phyloP scores from a whole-genome alignment of 2,797 vertebrate species.

The Anableps anableps region DNA sequence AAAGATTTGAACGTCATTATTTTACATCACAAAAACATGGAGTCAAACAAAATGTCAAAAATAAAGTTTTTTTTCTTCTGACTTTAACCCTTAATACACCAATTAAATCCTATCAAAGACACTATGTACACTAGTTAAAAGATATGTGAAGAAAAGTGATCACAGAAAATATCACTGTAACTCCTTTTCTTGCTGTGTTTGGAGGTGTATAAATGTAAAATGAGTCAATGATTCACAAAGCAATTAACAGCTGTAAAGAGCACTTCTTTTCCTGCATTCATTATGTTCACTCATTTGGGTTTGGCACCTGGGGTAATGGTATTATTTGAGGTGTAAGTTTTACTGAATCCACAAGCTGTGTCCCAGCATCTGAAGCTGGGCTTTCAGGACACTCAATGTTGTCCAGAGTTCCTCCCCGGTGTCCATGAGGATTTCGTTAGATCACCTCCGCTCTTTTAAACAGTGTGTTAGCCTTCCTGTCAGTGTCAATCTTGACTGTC shows the following conservation, averaged over 20 bases:
- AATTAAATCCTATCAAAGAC: background rate
- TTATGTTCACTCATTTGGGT: background rate
- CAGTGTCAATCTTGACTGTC: background rate
- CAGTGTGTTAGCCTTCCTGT: constrained; percentile 12
- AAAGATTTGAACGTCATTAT: background rate
- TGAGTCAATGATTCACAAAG: background rate
- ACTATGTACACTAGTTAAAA: background rate
- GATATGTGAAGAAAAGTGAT: background rate
- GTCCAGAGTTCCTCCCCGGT: background rate
- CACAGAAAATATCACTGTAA: background rate
- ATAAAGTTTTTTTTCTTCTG: background rate
- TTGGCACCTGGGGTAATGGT: background rate
- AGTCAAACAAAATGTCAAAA: background rate
- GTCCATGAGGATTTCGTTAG: background rate
- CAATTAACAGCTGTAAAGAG: background rate
- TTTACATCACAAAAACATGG: background rate
- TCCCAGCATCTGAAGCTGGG: background rate
- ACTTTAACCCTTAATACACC: background rate
- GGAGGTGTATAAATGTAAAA: background rate
- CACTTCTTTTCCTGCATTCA: background rate
- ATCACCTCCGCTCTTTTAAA: constrained; percentile 24
- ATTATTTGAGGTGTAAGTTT: background rate
- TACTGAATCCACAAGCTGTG: background rate
- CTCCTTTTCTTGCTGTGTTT: background rate
- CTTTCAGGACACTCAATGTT: background rate